Conservation (phyloP, 2,888 invertebrate species). For the Celastrina argiolus region DNA sequence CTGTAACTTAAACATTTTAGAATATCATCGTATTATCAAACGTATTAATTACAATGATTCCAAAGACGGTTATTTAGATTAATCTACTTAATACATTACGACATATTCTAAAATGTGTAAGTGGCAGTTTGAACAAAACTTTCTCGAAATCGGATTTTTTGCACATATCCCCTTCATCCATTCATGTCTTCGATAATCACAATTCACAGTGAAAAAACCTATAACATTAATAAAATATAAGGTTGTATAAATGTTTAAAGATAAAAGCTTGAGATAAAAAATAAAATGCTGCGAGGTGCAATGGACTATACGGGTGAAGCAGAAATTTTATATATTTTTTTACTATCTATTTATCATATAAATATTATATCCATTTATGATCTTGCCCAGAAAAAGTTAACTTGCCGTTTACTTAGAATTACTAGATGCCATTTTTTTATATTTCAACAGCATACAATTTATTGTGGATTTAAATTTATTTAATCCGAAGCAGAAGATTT, state of each 20-base stretch:
- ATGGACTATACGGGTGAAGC: slow-evolving; percentile 26
- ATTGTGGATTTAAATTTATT: background rate
- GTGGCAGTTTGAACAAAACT: too few species aligned
- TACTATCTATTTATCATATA: slow-evolving; percentile 1
- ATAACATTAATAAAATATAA: slow-evolving; percentile 26
- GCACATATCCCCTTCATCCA: too few species aligned
- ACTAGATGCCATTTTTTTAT: background rate
- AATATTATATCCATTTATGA: slow-evolving; percentile 8
- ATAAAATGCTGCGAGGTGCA: slow-evolving; percentile 39
- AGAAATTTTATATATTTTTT: background rate
- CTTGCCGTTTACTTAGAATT: background rate
- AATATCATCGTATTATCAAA: too few species aligned
- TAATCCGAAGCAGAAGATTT: too few species aligned
- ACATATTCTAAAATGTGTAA: too few species aligned
- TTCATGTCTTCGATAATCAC: too few species aligned
- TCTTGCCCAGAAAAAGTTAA: background rate
- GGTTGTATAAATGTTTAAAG: slow-evolving; percentile 4
- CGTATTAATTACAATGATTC: too few species aligned
- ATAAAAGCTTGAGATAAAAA: slow-evolving; percentile 23
- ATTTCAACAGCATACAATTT: background rate
- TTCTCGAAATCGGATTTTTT: too few species aligned
- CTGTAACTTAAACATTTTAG: too few species aligned
- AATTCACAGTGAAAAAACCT: background rate
- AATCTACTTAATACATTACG: too few species aligned
- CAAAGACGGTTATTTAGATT: too few species aligned